Conservation (phyloP, 2,113 vertebrate genomes). For the Pluvialis apricaria region DNA sequence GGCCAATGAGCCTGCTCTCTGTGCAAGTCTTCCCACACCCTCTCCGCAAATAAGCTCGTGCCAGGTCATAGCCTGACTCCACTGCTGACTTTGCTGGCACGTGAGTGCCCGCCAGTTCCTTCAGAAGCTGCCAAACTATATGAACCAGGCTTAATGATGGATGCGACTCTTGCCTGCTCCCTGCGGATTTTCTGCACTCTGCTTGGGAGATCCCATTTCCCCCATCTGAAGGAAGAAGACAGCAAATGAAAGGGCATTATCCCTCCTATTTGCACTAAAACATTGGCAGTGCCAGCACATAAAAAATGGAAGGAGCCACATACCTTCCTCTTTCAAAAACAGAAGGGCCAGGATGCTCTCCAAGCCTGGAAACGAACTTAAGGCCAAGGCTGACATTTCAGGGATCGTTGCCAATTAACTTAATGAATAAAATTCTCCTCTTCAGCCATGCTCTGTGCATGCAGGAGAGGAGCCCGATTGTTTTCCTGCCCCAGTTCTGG, state of each 20-base stretch:
- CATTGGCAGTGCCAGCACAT: neutral
- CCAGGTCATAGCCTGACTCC: conserved; percentile 8
- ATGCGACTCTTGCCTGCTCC: neutral
- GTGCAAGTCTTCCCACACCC: neutral
- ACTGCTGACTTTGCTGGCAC: neutral
- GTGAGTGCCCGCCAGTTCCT: neutral
- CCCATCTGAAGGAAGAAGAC: neutral
- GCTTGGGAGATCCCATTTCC: neutral
- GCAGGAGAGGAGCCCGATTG: neutral
- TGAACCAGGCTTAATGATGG: neutral
- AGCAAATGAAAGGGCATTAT: neutral
- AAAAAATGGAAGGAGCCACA: neutral
- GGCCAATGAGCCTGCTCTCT: neutral
- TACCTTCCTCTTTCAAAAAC: neutral
- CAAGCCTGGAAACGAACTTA: conserved; percentile 15
- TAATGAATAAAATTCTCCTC: conserved; percentile 46
- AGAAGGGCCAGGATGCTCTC: neutral
- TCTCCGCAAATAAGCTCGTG: neutral
- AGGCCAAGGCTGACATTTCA: conserved; percentile 30
- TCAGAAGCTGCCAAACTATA: neutral
- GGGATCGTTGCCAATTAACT: conserved; percentile 37
- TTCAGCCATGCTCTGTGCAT: neutral
- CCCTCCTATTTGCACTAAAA: neutral
- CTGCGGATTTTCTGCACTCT: neutral
- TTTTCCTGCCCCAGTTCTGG: conserved; percentile 35